Evolutionary conservation across 2,113 vertebrate species (phyloP).

Genomic region (Athene cunicularia): DNA sequence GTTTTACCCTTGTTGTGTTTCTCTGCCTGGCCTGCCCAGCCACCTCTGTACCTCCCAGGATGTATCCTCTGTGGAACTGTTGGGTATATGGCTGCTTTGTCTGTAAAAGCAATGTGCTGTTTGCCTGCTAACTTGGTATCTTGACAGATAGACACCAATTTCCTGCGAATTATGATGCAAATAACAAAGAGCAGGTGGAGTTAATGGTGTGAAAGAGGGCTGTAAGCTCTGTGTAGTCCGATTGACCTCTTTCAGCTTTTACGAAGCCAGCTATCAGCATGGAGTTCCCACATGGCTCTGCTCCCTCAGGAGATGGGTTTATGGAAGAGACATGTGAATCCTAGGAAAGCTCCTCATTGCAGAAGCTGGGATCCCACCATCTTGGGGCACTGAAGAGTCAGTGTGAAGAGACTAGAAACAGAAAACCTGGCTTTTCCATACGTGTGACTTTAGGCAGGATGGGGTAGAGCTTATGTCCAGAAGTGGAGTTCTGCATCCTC

Average conservation of each 20-base stretch:
- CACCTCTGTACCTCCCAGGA: background rate
- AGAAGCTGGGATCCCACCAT: background rate
- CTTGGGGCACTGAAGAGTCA: background rate
- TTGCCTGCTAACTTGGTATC: background rate
- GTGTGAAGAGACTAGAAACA: background rate
- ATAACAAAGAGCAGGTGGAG: background rate
- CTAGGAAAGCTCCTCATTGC: background rate
- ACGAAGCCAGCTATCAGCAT: background rate
- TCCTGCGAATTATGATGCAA: background rate
- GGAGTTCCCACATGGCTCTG: fast-evolving
- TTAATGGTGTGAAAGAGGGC: background rate
- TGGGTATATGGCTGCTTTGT: background rate
- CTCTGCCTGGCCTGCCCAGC: background rate
- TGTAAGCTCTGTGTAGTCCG: background rate
- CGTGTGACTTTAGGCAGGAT: background rate
- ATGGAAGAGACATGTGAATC: background rate
- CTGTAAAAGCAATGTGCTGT: background rate
- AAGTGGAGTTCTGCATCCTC: background rate
- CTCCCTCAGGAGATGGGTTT: background rate
- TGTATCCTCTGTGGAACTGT: fast-evolving
- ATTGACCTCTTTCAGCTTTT: background rate
- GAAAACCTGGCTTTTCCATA: background rate
- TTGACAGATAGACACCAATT: background rate
- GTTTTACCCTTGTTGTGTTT: background rate
- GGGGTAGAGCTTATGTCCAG: background rate